Base-by-base conservation (phyloP, 64 coral and sea anemone genomes). In the Montipora sp. region DNA sequence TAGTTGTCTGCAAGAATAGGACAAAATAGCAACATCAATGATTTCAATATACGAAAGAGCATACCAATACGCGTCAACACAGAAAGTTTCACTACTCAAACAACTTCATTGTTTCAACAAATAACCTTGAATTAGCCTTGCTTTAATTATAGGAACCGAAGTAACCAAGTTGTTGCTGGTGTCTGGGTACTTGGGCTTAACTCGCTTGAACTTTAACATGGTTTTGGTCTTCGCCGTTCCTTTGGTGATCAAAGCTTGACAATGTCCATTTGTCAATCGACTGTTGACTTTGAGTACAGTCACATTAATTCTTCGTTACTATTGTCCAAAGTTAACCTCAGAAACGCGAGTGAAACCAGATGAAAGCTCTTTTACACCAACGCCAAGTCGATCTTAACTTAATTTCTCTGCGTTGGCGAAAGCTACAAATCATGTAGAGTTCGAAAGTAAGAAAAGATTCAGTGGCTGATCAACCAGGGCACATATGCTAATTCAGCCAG, bases 201-300 rank as follows among this genome's bases (percentile, higher is more conserved):
- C 91, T 93, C 91, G 50, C 84, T 93, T 93, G 72, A 93, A 93
- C 83, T 93, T 93, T 63, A 93, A 77, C 91, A 93, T 93, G 22
- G 0, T 63, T 77, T n/a, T 22, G 21, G 57, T 10, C 0, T 69
- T 71, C 22, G 58, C 16, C 70, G 50, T 77, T 78, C 45, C 77
- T 70, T 63, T 63, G 14, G 14, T 72, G 16, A 85, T 71, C 43
- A 51, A 85, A 72, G 59, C 2, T 48, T 22, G n/a, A 85, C 77
- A 81, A 53, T 80, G 76, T 1, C 63, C 61, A 48, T 80, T 90
- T 79, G 74, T 80, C 20, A 59, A 22, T 63, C 59, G 12, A 73
- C 47, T 55, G 43, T 83, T 57, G 55, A 61, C 50, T 13, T 45
- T 8, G 15, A 77, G 36, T 61, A 47, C 72, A 9, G 47, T 47